phyloP scores from a whole-genome alignment of 1,140 invertebrate species.

The Pseudobourletiella spinata region DNA sequence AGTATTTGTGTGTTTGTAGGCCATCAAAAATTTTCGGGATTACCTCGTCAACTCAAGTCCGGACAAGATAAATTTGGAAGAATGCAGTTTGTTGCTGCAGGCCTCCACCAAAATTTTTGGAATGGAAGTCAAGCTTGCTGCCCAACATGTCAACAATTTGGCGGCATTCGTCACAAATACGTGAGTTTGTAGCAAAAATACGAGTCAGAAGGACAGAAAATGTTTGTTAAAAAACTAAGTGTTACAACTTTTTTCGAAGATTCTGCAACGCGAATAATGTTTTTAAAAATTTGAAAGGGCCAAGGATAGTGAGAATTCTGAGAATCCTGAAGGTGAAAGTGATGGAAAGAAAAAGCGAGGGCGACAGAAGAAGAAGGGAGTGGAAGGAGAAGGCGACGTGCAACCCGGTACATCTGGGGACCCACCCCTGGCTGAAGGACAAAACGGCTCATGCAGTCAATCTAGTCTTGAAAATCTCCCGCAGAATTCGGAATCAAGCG shows the following conservation, averaged over 20 bases:
- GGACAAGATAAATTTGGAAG: not conserved
- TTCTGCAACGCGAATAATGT: not conserved
- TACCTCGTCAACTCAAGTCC: not conserved
- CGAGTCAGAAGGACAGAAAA: not conserved
- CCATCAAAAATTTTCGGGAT: not conserved
- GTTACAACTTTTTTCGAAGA: too few relatives aligned
- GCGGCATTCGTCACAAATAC: conserved; percentile 8
- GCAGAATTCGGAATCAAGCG: too few relatives aligned
- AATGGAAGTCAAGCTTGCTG: not conserved
- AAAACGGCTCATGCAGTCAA: too few relatives aligned
- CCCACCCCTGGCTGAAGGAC: too few relatives aligned
- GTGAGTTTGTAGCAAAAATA: not conserved
- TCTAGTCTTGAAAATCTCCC: not conserved
- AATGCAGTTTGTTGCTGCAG: not conserved
- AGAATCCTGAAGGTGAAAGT: not conserved
- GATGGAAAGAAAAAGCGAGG: not conserved
- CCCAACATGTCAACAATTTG: not conserved
- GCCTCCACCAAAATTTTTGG: not conserved
- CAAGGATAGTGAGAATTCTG: not conserved
- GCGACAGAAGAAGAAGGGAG: not conserved
- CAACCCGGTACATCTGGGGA: not conserved
- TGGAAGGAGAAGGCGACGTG: not conserved
- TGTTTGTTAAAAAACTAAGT: too few relatives aligned
- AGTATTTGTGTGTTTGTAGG: not conserved
- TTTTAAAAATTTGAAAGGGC: not conserved